phyloP scores from a whole-genome alignment of 2,888 invertebrate genomes.

The Drosophila kuntzei region DNA sequence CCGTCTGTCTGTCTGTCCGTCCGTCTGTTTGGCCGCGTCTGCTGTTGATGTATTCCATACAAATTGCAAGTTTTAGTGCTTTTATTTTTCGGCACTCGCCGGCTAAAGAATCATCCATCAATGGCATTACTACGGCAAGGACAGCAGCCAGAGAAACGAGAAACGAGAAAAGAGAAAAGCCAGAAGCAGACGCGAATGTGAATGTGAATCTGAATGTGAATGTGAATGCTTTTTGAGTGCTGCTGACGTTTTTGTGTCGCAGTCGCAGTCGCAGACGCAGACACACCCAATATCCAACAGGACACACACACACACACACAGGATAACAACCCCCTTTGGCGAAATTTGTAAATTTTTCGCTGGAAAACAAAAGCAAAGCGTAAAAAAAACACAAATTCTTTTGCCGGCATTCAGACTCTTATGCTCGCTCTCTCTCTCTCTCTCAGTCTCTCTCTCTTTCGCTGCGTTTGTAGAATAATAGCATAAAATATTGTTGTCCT shows the following conservation, averaged over 20 bases:
- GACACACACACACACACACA: slow-evolving; percentile 25
- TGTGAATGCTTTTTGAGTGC: slow-evolving; percentile 74
- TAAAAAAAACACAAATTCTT: slow-evolving; percentile 18
- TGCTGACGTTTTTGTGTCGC: slow-evolving; percentile 83
- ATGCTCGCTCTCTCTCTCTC: slow-evolving; percentile 8
- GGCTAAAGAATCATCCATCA: slow-evolving; percentile 81
- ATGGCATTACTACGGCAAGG: slow-evolving; percentile 80
- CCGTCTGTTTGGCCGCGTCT: slow-evolving; percentile 33
- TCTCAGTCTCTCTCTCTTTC: slow-evolving; percentile 2
- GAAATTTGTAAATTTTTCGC: slow-evolving; percentile 65
- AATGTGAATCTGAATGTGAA: slow-evolving; percentile 63
- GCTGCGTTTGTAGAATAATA: slow-evolving; percentile 72
- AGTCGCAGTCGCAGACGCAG: slow-evolving; percentile 53
- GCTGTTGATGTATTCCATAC: slow-evolving; percentile 78
- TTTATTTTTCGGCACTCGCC: slow-evolving; percentile 67
- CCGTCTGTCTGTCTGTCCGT: not conserved
- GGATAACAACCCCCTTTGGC: slow-evolving; percentile 45
- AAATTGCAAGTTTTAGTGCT: slow-evolving; percentile 80
- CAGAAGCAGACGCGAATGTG: slow-evolving; percentile 43
- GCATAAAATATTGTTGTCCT: slow-evolving; percentile 82
- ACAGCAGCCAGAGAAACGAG: slow-evolving; percentile 34
- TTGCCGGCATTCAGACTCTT: slow-evolving; percentile 26
- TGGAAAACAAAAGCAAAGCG: slow-evolving; percentile 39
- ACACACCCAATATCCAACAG: slow-evolving; percentile 36
- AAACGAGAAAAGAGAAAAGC: slow-evolving; percentile 4